Evolutionary conservation across 2,888 invertebrate species (phyloP).

Genomic region (Hoplodrina blanda): DNA sequence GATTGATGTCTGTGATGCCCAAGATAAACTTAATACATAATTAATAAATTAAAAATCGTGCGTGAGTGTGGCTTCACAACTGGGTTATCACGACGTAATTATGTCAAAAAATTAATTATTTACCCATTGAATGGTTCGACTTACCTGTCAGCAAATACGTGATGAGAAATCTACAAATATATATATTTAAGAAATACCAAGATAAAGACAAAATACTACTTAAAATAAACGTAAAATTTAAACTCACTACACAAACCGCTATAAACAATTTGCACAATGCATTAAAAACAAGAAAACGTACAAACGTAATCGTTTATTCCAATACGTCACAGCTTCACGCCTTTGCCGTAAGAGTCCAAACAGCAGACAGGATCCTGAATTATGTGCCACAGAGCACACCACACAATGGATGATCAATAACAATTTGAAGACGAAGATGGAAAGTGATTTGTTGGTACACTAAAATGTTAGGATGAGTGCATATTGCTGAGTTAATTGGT

Average conservation of each 20-base stretch:
- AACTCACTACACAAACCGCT: constrained; percentile 3
- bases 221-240: constrained; percentile 30
- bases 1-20: too few species aligned
- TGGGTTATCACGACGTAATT: too few species aligned
- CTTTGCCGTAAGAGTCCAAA: constrained; percentile 77
- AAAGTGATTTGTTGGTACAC: constrained; percentile 77
- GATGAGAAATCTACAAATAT: too few species aligned
- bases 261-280: constrained; percentile 52
- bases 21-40: too few species aligned
- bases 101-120: too few species aligned
- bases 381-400: constrained; percentile 70
- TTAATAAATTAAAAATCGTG: too few species aligned
- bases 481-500: constrained; percentile 18
- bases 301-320: constrained; percentile 65
- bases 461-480: constrained; percentile 50
- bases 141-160: too few species aligned
- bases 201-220: background rate
- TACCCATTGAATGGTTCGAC: too few species aligned
- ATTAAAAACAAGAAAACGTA: constrained; percentile 57
- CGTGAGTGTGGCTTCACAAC: too few species aligned
- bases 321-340: constrained; percentile 69
- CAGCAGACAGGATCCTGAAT: constrained; percentile 85
- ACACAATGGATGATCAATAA: constrained; percentile 88
- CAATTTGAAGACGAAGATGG: constrained; percentile 81
- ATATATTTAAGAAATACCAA: too few species aligned